Evolutionary conservation across 2,888 invertebrate genomes (phyloP), one percentile per base, ranked within the genome.

Genomic region (Drosophila atripex): DNA sequence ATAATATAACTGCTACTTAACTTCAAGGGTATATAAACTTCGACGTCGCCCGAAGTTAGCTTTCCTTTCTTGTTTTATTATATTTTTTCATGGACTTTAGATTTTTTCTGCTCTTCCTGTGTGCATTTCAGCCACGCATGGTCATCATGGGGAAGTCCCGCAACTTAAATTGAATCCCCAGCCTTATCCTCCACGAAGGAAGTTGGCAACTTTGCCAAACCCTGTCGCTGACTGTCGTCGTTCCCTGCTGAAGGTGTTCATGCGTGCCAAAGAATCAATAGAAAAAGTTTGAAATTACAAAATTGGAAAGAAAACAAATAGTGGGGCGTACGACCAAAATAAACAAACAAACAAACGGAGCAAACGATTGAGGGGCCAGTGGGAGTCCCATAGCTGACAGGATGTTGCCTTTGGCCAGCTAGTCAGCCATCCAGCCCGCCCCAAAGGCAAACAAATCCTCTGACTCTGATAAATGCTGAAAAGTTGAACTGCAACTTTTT

Each of bases 211-310:
- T 85, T 79, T 79, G 60, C 71, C 65, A 69, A 68, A 54, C 63
- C 75, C 71, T 35, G 45, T 46, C 52, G 35, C 54, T 55, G 51
- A 39, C 70, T 70, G 71, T 70, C 68, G 68, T 35, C 60, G 51
- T 76, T 78, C 75, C 75, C 80, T 78, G 82, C 78, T 78, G 82
- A 87, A 83, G 88, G 83, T 83, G 83, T 85, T 83, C 83, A 83
- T 83, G 83, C 83, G 88, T 87, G 88, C 86, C 77, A 85, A 70
- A 85, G 75, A 83, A 87, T 85, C 88, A 83, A 83, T 83, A 85
- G 88, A 87, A 83, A 87, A 83, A 83, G 59, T 83, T 83, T 83
- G 82, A 83, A 83, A 83, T 83, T 83, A 83, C 87, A 83, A 87
- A 83, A 83, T 83, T 83, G 82, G 82, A 87, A 83, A 83, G 82